Evolutionary conservation across 2,113 vertebrate species (phyloP).

Genomic region (Silurus glanis): DNA sequence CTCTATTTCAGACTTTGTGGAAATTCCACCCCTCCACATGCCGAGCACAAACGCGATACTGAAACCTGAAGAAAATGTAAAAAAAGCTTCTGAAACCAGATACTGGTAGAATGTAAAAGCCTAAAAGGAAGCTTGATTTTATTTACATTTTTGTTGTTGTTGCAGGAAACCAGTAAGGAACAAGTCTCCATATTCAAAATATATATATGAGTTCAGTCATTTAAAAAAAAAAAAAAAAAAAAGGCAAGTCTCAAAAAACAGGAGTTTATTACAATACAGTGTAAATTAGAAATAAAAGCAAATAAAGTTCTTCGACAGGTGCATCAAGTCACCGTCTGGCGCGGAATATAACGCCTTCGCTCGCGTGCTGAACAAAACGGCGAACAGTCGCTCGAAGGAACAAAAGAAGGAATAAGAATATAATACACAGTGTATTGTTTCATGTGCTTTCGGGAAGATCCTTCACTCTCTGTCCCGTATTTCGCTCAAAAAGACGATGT

Average conservation of each 20-base stretch:
- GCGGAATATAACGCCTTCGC: neutral
- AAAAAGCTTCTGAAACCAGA: conserved; percentile 3
- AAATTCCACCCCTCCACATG: neutral
- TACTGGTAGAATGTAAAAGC: neutral
- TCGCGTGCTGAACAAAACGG: neutral
- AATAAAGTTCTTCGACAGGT: neutral
- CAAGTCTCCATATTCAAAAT: neutral
- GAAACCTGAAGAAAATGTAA: conserved; percentile 15
- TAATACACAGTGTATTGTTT: conserved; percentile 26
- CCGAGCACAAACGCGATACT: neutral
- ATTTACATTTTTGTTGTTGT: neutral
- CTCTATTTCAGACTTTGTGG: neutral
- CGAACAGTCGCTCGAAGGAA: conserved; percentile 4
- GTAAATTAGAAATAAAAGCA: neutral
- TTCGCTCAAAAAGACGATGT: conserved; percentile 93
- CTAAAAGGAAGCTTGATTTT: neutral
- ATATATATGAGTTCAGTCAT: neutral
- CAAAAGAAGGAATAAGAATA: conserved; percentile 18
- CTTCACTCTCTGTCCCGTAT: conserved; percentile 76
- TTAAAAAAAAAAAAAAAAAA: too few species aligned
- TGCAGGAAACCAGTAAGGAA: neutral
- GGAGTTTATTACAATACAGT: conserved; percentile 3
- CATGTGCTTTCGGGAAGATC: neutral
- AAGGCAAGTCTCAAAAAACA: neutral
- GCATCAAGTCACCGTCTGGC: neutral